A percentile compares a stretch with the other conserved stretches of the same genome.
Evolutionary conservation across 2,113 vertebrate genomes (phyloP).

Genomic region (Andinoacara biseriatus): DNA sequence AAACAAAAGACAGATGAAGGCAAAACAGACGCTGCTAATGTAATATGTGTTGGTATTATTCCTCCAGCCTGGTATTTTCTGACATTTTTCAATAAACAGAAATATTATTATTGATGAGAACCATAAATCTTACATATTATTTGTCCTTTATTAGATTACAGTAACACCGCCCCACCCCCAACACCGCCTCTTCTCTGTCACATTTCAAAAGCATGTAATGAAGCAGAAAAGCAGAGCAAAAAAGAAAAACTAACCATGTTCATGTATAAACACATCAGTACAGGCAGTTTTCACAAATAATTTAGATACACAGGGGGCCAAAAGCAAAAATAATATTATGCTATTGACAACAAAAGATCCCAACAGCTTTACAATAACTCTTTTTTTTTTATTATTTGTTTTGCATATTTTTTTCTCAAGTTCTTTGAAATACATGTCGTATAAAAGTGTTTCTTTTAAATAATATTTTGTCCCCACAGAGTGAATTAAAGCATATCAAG

Average conservation of each 20-base stretch:
- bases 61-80: slow-evolving; percentile 12
- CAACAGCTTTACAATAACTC: background rate
- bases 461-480: no score
- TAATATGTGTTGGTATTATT: slow-evolving; percentile 35
- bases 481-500: no score
- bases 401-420: background rate
- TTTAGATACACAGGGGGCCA: background rate
- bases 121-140: slow-evolving; percentile 57
- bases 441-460: background rate
- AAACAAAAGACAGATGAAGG: slow-evolving; percentile 5
- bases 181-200: background rate
- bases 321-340: background rate
- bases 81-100: slow-evolving; percentile 22
- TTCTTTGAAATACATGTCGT: background rate
- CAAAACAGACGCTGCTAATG: slow-evolving; percentile 10
- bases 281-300: background rate
- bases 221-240: background rate
- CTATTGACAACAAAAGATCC: background rate
- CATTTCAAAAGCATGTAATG: slow-evolving; percentile 3
- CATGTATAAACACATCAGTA: background rate
- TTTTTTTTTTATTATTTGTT: no score
- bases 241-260: background rate
- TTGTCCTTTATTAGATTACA: slow-evolving; percentile 36
- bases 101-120: slow-evolving; percentile 36
- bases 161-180: background rate